Conservation (phyloP, 2,113 vertebrate genomes). For the Varanus salvator region DNA sequence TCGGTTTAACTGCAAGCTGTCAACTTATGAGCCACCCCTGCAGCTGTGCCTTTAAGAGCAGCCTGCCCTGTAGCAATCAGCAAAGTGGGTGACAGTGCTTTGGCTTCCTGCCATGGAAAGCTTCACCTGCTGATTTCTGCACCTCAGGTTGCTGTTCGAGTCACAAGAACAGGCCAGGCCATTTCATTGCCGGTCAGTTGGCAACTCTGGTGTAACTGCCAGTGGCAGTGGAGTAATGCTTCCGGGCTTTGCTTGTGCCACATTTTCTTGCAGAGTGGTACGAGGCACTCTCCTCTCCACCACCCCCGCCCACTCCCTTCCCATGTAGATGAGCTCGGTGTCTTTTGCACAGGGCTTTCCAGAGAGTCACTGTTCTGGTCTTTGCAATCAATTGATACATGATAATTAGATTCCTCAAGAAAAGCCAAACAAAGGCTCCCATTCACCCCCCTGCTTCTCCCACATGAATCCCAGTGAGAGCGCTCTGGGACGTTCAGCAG, state of each 20-base stretch:
- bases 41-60: background rate
- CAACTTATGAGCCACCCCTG: background rate
- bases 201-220: background rate
- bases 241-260: background rate
- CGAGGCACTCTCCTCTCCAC: background rate
- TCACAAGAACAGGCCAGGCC: background rate
- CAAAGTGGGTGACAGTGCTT: background rate
- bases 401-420: slow-evolving; percentile 78
- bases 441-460: slow-evolving; percentile 75
- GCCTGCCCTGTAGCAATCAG: background rate
- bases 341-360: slow-evolving; percentile 69
- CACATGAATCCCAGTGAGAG: slow-evolving; percentile 74
- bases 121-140: background rate
- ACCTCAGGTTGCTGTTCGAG: background rate
- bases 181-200: background rate
- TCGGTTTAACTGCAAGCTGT: background rate
- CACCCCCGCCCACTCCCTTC: background rate
- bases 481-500: slow-evolving; percentile 67
- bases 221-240: background rate
- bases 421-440: slow-evolving; percentile 75
- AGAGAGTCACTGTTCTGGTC: slow-evolving; percentile 74
- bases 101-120: background rate
- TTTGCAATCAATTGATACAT: slow-evolving; percentile 78
- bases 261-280: slow-evolving; percentile 8
- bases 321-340: slow-evolving; percentile 56